A percentile compares a stretch with the other conserved stretches of the same genome.
These are phyloP conservation scores for Scaptomyza graminum DNA, from an alignment of 1,140 invertebrate genomes.

Conservation along the genomic window DNA sequence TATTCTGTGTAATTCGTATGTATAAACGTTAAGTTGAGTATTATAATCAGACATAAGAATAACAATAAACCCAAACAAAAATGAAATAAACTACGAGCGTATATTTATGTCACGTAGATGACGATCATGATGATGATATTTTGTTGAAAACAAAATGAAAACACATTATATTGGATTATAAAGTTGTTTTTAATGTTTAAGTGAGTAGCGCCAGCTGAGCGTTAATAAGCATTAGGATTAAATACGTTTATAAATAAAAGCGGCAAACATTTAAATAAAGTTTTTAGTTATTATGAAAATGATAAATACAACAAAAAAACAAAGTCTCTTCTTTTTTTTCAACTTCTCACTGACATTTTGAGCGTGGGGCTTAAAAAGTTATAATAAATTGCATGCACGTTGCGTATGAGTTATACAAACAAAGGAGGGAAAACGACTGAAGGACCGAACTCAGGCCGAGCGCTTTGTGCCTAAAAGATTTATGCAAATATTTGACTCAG, in stretches of 20 bases:
- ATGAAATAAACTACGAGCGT: slow-evolving; percentile 4
- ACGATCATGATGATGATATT: slow-evolving; percentile 28
- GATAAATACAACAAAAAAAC: slow-evolving; percentile 58
- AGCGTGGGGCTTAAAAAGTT: slow-evolving; percentile 37
- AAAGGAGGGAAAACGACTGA: slow-evolving; percentile 12
- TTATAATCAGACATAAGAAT: slow-evolving; percentile 49
- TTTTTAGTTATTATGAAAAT: slow-evolving; percentile 77
- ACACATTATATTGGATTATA: slow-evolving; percentile 63
- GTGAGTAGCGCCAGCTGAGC: slow-evolving; percentile 62
- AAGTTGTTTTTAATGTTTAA: slow-evolving; percentile 77
- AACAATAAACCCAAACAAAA: slow-evolving; percentile 30
- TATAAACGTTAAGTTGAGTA: slow-evolving; percentile 46
- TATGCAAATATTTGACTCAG: slow-evolving; percentile 75
- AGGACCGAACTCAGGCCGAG: background rate
- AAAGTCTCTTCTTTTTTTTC: slow-evolving; percentile 29
- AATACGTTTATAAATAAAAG: slow-evolving; percentile 62
- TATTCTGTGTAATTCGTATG: slow-evolving; percentile 26
- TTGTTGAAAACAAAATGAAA: slow-evolving; percentile 68
- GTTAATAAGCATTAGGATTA: slow-evolving; percentile 63
- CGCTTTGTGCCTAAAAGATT: slow-evolving; percentile 53
- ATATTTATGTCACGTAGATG: slow-evolving; percentile 1
- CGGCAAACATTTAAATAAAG: slow-evolving; percentile 74
- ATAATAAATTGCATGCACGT: slow-evolving; percentile 47
- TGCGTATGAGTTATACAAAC: slow-evolving; percentile 44
- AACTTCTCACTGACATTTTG: slow-evolving; percentile 10